These are phyloP conservation scores for Tholera decimalis DNA, from an alignment of 2,888 invertebrate genomes.

Conservation along the genomic window DNA sequence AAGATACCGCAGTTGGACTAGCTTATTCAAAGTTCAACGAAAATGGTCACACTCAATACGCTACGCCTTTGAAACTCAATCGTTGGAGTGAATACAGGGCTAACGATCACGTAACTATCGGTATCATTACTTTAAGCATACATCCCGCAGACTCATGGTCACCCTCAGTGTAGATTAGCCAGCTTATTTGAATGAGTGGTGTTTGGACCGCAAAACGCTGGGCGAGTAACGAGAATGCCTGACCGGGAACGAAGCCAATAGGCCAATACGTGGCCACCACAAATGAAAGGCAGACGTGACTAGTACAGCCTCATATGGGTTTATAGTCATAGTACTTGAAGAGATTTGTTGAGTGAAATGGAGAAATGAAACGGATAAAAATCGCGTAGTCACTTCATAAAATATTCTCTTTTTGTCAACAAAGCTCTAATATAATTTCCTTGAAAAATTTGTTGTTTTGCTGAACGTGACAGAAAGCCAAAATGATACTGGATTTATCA, in stretches of 20 bases:
- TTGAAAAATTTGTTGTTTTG: background rate
- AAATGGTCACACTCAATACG: slow-evolving; percentile 39
- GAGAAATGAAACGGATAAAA: background rate
- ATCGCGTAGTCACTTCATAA: background rate
- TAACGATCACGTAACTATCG: slow-evolving; percentile 47
- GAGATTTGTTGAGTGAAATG: slow-evolving; percentile 4
- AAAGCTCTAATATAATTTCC: background rate
- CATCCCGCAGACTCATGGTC: slow-evolving; percentile 41
- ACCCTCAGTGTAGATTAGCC: slow-evolving; percentile 68
- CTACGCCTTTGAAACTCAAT: slow-evolving; percentile 31
- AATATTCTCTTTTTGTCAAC: background rate
- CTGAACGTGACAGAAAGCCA: background rate
- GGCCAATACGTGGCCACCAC: slow-evolving; percentile 68
- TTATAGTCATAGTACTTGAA: slow-evolving; percentile 10
- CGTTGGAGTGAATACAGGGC: slow-evolving; percentile 30
- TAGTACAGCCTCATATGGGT: slow-evolving; percentile 51
- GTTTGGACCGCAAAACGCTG: slow-evolving; percentile 75
- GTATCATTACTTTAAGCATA: slow-evolving; percentile 45
- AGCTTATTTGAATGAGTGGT: slow-evolving; percentile 77
- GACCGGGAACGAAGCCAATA: slow-evolving; percentile 61
- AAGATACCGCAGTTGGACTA: slow-evolving; percentile 8
- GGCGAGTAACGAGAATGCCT: slow-evolving; percentile 68
- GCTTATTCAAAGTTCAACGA: slow-evolving; percentile 22
- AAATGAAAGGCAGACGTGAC: slow-evolving; percentile 77
- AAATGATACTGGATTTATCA: background rate